Percentiles rank a stretch among this genome's conserved stretches.
phyloP scores from a whole-genome alignment of 2,888 invertebrate species.

The Rhagonycha lutea region DNA sequence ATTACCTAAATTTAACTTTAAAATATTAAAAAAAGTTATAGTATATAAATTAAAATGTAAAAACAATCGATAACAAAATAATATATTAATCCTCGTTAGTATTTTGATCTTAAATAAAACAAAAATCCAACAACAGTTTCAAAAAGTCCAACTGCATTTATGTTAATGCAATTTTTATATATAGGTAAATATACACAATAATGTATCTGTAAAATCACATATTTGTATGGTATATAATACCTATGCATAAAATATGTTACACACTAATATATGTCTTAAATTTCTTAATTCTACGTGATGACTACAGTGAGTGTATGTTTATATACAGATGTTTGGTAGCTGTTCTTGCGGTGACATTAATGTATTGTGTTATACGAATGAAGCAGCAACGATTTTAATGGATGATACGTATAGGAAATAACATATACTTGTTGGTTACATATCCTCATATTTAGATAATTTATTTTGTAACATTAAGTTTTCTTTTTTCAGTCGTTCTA shows the following conservation, averaged over 20 bases:
- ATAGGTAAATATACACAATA: neutral
- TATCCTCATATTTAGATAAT: conserved; percentile 86
- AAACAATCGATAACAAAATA: neutral
- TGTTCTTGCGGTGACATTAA: conserved; percentile 49
- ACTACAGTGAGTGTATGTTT: conserved; percentile 54
- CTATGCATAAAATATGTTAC: neutral
- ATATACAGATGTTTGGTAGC: conserved; percentile 57
- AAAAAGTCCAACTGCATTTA: neutral
- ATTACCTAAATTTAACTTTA: neutral
- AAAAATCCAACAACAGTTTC: neutral
- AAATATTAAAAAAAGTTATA: neutral
- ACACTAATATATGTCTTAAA: conserved; percentile 19
- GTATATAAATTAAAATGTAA: neutral
- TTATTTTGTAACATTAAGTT: conserved; percentile 88
- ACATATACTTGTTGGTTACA: conserved; percentile 57
- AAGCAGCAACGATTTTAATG: conserved; percentile 35
- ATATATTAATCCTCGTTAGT: neutral
- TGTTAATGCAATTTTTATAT: neutral
- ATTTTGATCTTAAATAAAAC: neutral
- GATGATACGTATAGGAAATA: conserved; percentile 38
- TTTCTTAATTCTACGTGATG: conserved; percentile 55
- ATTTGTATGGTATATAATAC: neutral
- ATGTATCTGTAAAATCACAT: neutral
- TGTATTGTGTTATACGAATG: conserved; percentile 35
- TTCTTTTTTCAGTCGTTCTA: conserved; percentile 90